These are phyloP conservation scores for Brassicogethes aeneus DNA, from an alignment of 2,888 invertebrate genomes.

Conservation along the genomic window DNA sequence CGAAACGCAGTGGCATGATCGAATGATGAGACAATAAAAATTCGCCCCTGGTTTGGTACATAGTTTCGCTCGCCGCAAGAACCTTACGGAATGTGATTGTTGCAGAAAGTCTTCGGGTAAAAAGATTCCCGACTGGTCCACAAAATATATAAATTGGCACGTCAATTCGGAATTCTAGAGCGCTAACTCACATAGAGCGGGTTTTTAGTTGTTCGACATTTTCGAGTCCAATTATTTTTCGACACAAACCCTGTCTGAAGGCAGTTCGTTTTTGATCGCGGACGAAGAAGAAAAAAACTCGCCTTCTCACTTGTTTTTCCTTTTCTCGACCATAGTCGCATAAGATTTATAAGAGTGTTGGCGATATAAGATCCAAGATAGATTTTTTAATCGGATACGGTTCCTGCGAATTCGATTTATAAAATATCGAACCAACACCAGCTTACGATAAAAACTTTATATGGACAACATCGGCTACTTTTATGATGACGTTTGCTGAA, in stretches of 20 bases:
- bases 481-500: no score
- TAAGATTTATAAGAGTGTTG: slow-evolving; percentile 28
- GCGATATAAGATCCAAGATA: slow-evolving; percentile 29
- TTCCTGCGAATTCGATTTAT: no score
- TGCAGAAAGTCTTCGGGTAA: slow-evolving; percentile 15
- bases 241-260: slow-evolving; percentile 32
- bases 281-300: slow-evolving; percentile 24
- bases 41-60: slow-evolving; percentile 1
- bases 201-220: slow-evolving; percentile 34
- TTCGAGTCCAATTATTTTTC: slow-evolving; percentile 37
- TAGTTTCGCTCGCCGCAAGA: slow-evolving; percentile 9
- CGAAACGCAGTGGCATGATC: no score
- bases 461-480: no score
- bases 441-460: no score
- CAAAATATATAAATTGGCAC: slow-evolving; percentile 27
- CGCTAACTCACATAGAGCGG: slow-evolving; percentile 33
- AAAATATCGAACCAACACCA: no score
- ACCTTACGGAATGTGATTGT: slow-evolving; percentile 20
- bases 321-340: slow-evolving; percentile 23
- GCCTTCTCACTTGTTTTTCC: slow-evolving; percentile 31
- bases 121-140: slow-evolving; percentile 17
- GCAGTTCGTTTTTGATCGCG: slow-evolving; percentile 31
- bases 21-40: no score
- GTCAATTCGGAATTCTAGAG: slow-evolving; percentile 36
- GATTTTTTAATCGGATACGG: no score